These are phyloP conservation scores for Oeneis ivallda DNA, from an alignment of 2,888 invertebrate species.

Conservation along the genomic window DNA sequence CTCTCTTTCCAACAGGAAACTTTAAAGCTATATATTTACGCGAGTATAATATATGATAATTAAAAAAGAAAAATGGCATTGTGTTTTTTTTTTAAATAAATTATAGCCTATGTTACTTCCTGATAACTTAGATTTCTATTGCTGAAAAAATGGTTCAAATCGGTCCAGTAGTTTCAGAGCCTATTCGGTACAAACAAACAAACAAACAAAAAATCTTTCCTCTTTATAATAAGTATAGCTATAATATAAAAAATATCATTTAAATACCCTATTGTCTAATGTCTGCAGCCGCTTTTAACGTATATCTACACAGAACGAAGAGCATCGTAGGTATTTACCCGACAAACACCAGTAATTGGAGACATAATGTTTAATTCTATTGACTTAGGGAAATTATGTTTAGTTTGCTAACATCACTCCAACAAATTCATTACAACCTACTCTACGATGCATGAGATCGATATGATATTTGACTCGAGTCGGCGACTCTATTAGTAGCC, in stretches of 20 bases:
- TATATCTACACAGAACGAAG: slow-evolving; percentile 15
- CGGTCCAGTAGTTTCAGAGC: too few relatives aligned
- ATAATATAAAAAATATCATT: neutral
- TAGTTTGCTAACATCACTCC: slow-evolving; percentile 39
- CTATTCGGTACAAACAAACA: too few relatives aligned
- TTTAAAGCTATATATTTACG: too few relatives aligned
- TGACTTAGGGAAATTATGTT: slow-evolving; percentile 43
- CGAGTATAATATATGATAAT: too few relatives aligned
- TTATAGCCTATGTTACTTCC: too few relatives aligned
- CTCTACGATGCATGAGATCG: slow-evolving; percentile 23
- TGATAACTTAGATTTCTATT: too few relatives aligned
- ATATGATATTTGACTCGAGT: neutral
- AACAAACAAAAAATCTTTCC: too few relatives aligned
- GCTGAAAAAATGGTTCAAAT: too few relatives aligned
- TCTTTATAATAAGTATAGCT: too few relatives aligned
- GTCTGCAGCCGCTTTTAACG: slow-evolving; percentile 5
- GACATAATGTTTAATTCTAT: slow-evolving; percentile 43
- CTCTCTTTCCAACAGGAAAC: too few relatives aligned
- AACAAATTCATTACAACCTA: slow-evolving; percentile 29
- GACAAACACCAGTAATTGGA: slow-evolving; percentile 41
- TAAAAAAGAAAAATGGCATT: too few relatives aligned
- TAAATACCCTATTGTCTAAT: neutral
- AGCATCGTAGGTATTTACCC: slow-evolving; percentile 35
- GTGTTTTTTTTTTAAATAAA: too few relatives aligned
- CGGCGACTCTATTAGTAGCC: neutral